A percentile compares a stretch with the other conserved stretches of the same genome.
phyloP scores from a whole-genome alignment of 2,113 vertebrate genomes.

The Rhombomys opimus region DNA sequence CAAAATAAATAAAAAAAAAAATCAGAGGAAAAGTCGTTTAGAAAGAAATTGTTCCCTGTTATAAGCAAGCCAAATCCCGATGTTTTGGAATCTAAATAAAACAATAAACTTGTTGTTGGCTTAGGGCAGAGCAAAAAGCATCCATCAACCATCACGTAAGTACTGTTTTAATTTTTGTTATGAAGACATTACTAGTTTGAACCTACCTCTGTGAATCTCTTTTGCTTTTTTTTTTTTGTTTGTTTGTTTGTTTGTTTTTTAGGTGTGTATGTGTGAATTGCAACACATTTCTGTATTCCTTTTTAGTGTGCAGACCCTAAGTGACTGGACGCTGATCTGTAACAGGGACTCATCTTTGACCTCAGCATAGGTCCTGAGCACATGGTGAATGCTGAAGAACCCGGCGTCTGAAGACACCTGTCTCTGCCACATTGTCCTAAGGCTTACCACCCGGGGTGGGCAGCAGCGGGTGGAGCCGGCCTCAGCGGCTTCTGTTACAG shows the following conservation, averaged over 20 bases:
- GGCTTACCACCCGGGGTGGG: not conserved
- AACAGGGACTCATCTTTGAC: not conserved
- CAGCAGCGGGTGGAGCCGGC: too few relatives aligned
- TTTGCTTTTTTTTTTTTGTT: fast-evolving
- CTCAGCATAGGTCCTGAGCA: not conserved
- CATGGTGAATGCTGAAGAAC: not conserved
- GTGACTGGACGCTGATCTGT: fast-evolving
- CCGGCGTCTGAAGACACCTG: not conserved
- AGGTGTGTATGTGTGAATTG: not conserved
- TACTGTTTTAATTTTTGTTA: not conserved
- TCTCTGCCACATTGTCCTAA: not conserved
- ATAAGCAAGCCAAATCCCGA: not conserved
- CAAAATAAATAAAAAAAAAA: not conserved
- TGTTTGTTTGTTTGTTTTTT: too few relatives aligned
- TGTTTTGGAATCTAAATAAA: not conserved
- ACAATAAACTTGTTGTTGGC: not conserved
- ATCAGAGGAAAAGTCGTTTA: not conserved
- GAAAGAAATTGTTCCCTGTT: not conserved
- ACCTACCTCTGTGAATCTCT: not conserved
- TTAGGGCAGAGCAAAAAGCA: not conserved
- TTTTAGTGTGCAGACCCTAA: too few relatives aligned
- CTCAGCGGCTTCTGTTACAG: fast-evolving
- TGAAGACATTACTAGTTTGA: not conserved
- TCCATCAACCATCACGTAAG: not conserved
- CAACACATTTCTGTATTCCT: not conserved